Base-by-base conservation (phyloP, 2,888 invertebrate species). In the Oscheius sp. region DNA sequence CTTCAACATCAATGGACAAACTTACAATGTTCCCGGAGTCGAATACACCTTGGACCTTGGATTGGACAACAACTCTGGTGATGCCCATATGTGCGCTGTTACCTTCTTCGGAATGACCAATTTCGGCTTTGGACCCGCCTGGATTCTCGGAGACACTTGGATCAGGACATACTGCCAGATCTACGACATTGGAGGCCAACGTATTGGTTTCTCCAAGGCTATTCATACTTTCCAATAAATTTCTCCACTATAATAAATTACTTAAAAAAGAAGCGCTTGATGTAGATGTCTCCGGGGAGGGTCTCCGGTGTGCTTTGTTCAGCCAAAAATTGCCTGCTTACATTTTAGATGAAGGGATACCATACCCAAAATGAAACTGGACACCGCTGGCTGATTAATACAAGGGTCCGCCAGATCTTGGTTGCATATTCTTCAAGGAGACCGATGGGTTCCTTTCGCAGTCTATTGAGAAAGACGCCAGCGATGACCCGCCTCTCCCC, bases 11-110 rank as follows among this genome's bases (percentile, higher is more conserved):
- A 79, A 80, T 55, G 82, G 83, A 58, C 52, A 73, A 63, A 49
- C 66, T 12, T 84, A 82, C 83, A 71, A 49, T 56, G 78, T 86
- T 35, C 80, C 81, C 46, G 69, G 82, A 16, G 77, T 77, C 18
- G 84, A 86, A 70, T 86, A 86, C 81, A 77, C 85, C 21, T 73
- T 86, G 46, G 85, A 86, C 76, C 79, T 86, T 21, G 46, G 72
- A 45, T 76, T 83, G 58, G 81, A 78, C 61, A 55, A 74, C 9
- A 78, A 35, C 25, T 41, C 16, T 13, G 58, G 58, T 18, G n/a
- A 45, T 12, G 35, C 35, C 9, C 35, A 35, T 35, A 35, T 35
- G 35, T 81, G 82, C 59, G 82, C 76, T 23, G 49, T 81, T n/a
- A 74, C 79, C 49, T 70, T 77, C 72, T 76, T 77, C 73, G 59